A percentile compares a stretch with the other conserved stretches of the same genome.
Conservation (phyloP, 2,113 vertebrate species). For the Perca fluviatilis region DNA sequence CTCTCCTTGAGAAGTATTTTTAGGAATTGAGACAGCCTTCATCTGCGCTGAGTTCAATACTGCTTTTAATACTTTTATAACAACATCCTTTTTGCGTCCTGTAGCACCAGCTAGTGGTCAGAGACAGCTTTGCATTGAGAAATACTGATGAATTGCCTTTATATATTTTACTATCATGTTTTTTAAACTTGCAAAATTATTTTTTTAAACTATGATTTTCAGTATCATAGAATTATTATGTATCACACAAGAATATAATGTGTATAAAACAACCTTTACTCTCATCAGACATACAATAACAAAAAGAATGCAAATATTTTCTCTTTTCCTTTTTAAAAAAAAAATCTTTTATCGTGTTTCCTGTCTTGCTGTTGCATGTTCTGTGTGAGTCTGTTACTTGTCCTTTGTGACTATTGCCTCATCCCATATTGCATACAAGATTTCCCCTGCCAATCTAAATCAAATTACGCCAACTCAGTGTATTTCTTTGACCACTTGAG, state of each 20-base stretch:
- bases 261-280: neutral
- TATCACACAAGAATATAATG: neutral
- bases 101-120: constrained; percentile 51
- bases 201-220: neutral
- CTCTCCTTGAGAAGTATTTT: too few species aligned
- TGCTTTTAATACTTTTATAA: neutral
- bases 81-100: neutral
- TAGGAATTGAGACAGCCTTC: too few species aligned
- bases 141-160: neutral
- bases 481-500: too few species aligned
- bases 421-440: neutral
- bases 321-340: too few species aligned
- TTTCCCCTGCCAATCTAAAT: neutral
- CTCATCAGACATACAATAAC: neutral
- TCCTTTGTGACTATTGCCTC: neutral
- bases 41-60: too few species aligned
- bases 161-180: neutral
- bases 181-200: too few species aligned
- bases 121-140: neutral
- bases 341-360: neutral
- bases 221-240: neutral
- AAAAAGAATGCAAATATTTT: neutral
- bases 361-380: neutral
- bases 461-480: too few species aligned
- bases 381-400: neutral